These are phyloP conservation scores for Eurystomus glaucurus DNA, from an alignment of 2,797 vertebrate genomes.

Conservation along the genomic window DNA sequence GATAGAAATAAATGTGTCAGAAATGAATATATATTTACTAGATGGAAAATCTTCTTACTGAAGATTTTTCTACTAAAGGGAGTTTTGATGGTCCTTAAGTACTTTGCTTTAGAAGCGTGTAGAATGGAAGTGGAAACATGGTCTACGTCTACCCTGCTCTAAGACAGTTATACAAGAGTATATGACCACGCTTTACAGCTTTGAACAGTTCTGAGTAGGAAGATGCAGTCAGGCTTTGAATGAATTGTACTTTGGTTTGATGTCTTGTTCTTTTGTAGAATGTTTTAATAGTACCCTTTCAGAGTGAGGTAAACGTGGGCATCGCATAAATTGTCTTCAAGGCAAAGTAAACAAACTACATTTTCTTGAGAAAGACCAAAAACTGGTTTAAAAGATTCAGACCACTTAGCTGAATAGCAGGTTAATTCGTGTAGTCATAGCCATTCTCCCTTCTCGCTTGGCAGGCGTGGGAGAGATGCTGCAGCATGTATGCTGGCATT, in stretches of 20 bases:
- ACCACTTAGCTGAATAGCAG: not conserved
- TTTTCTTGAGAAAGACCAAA: conserved; percentile 9
- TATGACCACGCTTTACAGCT: not conserved
- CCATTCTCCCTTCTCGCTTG: not conserved
- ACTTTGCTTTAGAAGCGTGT: rapidly evolving
- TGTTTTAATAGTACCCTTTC: not conserved
- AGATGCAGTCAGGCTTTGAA: not conserved
- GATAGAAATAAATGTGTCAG: not conserved
- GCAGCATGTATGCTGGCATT: not conserved
- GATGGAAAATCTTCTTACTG: not conserved
- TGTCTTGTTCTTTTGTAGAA: not conserved
- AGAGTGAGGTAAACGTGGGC: not conserved
- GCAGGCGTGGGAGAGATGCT: conserved; percentile 12
- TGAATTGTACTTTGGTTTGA: not conserved
- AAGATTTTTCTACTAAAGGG: not conserved
- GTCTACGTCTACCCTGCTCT: not conserved
- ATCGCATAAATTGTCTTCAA: not conserved
- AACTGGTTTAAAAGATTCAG: not conserved
- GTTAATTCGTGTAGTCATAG: not conserved
- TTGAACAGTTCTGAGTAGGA: not conserved
- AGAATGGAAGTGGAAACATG: not conserved
- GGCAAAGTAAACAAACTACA: not conserved
- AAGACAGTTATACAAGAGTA: not conserved
- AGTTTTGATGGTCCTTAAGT: not conserved
- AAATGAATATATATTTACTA: not conserved